These are phyloP conservation scores for Lycaon pictus DNA, from an alignment of 2,113 vertebrate genomes.

Conservation along the genomic window DNA sequence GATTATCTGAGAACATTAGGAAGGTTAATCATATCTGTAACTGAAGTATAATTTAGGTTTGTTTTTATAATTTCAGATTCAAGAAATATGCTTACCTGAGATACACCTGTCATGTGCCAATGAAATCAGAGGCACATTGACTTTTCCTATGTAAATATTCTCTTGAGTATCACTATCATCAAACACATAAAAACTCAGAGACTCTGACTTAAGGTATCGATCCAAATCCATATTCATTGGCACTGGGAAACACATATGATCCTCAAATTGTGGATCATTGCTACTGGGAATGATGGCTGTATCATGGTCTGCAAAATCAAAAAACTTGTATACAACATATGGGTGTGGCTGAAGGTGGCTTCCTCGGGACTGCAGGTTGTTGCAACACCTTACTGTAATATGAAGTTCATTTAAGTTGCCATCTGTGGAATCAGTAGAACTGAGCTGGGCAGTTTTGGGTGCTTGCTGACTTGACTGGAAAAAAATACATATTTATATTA, in stretches of 20 bases:
- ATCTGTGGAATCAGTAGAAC: slow-evolving; percentile 73
- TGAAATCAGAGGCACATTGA: slow-evolving; percentile 90
- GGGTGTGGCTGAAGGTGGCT: slow-evolving; percentile 87
- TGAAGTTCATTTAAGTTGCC: slow-evolving; percentile 90
- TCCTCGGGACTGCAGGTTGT: slow-evolving; percentile 82
- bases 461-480: slow-evolving; percentile 82
- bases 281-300: slow-evolving; percentile 89
- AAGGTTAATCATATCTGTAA: slow-evolving; percentile 18
- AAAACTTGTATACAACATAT: slow-evolving; percentile 95
- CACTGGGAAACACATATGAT: slow-evolving; percentile 90
- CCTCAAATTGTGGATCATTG: slow-evolving; percentile 89
- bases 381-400: slow-evolving; percentile 89
- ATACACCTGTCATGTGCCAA: slow-evolving; percentile 89
- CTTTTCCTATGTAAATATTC: slow-evolving; percentile 92
- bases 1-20: background rate
- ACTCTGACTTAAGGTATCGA: slow-evolving; percentile 90
- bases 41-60: background rate
- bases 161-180: slow-evolving; percentile 90
- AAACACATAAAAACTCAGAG: slow-evolving; percentile 92
- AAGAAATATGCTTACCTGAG: slow-evolving; percentile 87
- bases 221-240: slow-evolving; percentile 90
- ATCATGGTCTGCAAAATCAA: slow-evolving; percentile 91
- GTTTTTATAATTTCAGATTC: slow-evolving; percentile 31
- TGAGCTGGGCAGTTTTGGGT: slow-evolving; percentile 75
- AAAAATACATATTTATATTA: slow-evolving; percentile 80